Evolutionary conservation across 2,113 vertebrate genomes (phyloP), one percentile per base, ranked within the genome.

Genomic region (Elephantulus edwardii): DNA sequence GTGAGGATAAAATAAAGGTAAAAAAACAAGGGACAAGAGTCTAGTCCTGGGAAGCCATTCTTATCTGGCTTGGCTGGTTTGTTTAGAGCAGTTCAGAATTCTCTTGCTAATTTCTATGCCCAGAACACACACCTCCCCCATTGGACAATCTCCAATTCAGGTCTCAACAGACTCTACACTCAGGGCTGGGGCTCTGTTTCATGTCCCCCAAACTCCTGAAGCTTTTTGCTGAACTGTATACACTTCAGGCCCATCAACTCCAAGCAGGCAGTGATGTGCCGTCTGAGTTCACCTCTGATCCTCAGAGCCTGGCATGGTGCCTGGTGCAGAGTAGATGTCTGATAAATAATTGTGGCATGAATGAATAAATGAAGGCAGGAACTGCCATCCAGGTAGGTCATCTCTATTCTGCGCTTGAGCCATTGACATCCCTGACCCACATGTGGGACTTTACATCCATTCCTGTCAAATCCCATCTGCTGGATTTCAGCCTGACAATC

Each of bases 391-490:
- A 20, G 74, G 75, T 5, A 83, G 54, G 75, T 72, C 64, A 40
- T 20, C 48, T 54, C 58, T 6, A 5, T n/a, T 44, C 58, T 56
- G 20, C 1, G 3, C 38, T 2, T 6, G 52, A 87, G 50, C 50
- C 42, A 9, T 16, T 35, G 74, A 38, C 81, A 33, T 28, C 58
- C 46, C 88, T 89, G 78, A 89, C 75, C 78, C 83, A 62, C 70
- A 66, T 11, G 50, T 0, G 1, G 30, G 56, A 86, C 62, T 7
- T 50, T 9, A 48, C 50, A 78, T 4, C 13, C 17, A 9, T 38
- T 72, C 66, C 81, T 78, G 79, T 90, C 91, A 87, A 44, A 58
- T 28, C 50, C 77, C 46, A 70, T 81, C 93, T 78, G 80, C 13
- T n/a, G 48, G 85, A 48, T 26, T 64, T 71, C 38, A 42, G 85